Percentiles rank a stretch among this genome's conserved stretches.
phyloP scores from a whole-genome alignment of 1,140 invertebrate species.

The Diachasma alloeum region DNA sequence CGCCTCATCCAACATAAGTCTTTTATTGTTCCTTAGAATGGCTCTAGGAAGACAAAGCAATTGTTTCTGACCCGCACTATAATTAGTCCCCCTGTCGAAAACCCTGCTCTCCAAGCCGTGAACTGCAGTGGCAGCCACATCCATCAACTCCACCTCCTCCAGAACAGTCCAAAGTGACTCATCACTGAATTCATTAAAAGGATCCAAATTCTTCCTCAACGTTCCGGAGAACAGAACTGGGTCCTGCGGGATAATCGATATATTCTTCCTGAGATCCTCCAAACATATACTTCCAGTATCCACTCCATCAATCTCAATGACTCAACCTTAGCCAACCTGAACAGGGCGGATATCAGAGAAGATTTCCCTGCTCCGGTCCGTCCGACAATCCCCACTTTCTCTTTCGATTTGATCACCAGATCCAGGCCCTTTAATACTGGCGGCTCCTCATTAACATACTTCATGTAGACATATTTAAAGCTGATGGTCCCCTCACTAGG shows the following conservation, averaged over 20 bases:
- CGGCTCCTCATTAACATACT: conserved; percentile 64
- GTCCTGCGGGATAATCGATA: conserved; percentile 78
- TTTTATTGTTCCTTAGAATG: conserved; percentile 71
- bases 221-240: conserved; percentile 74
- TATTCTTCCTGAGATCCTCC: conserved; percentile 69
- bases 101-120: conserved; percentile 66
- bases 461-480: conserved; percentile 66
- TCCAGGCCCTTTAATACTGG: conserved; percentile 70
- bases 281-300: conserved; percentile 71
- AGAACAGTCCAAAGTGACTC: conserved; percentile 74
- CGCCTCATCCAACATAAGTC: conserved; percentile 80
- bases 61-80: conserved; percentile 77
- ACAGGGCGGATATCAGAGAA: conserved; percentile 84
- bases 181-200: conserved; percentile 70
- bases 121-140: conserved; percentile 43
- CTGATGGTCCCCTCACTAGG: conserved; percentile 74
- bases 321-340: conserved; percentile 72
- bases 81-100: conserved; percentile 72
- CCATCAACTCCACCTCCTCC: conserved; percentile 66
- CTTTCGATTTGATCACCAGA: conserved; percentile 61
- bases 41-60: conserved; percentile 76
- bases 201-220: conserved; percentile 71
- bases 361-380: conserved; percentile 93
- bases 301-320: conserved; percentile 73
- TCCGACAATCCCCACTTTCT: conserved; percentile 84